These are phyloP conservation scores for Protobothrops flavoviridis DNA, from an alignment of 2,113 vertebrate genomes.

Conservation along the genomic window DNA sequence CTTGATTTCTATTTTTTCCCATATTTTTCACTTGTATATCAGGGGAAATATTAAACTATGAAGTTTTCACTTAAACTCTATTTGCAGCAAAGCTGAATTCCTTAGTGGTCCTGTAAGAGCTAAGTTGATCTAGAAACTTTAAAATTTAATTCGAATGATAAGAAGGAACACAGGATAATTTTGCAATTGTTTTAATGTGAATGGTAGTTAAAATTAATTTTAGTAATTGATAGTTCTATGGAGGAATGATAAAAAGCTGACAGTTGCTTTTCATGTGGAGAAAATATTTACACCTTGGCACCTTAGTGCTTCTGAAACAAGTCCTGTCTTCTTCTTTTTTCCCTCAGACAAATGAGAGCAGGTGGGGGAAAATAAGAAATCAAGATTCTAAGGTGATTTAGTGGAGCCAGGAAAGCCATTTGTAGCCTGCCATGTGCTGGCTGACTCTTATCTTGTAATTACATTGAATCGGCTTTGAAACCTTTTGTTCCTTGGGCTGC, in stretches of 20 bases:
- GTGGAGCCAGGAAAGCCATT: slow-evolving; percentile 18
- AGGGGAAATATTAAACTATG: not conserved
- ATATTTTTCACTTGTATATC: not conserved
- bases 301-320: slow-evolving; percentile 21
- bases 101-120: not conserved
- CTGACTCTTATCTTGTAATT: slow-evolving; percentile 55
- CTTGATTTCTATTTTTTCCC: not conserved
- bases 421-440: slow-evolving; percentile 16
- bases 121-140: not conserved
- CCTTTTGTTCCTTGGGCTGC: slow-evolving; percentile 56
- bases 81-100: not conserved
- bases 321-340: not conserved
- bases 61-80: not conserved
- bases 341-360: slow-evolving; percentile 3
- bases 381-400: slow-evolving; percentile 15
- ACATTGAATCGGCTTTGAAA: slow-evolving; percentile 49
- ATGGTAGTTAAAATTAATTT: not conserved
- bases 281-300: not conserved
- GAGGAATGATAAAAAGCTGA: not conserved
- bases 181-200: not conserved
- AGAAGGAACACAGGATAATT: not conserved
- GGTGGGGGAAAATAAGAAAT: not conserved
- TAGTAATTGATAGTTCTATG: not conserved
- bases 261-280: not conserved
- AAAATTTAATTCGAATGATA: not conserved